phyloP scores from a whole-genome alignment of 2,113 vertebrate genomes.

The Xenopus tropicalis region UCB_Xtro_10.0 CM004443.2:14878501-14879000 shows the following conservation, averaged over 20 bases:
- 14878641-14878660: conserved; percentile 16
- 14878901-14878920: background rate
- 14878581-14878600: conserved; percentile 13
- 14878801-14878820: background rate
- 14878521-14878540: background rate
- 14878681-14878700: background rate
- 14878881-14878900: background rate
- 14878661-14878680: conserved; percentile 33
- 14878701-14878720: conserved; percentile 8
- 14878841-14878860: background rate
- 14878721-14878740: background rate
- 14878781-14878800: background rate
- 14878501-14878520: background rate
- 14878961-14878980: background rate
- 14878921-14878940: background rate
- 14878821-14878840: background rate
- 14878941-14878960: background rate
- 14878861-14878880: background rate
- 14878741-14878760: conserved; percentile 24
- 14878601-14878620: conserved; percentile 10
- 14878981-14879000: conserved; percentile 20
- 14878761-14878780: conserved; percentile 2
- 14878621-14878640: conserved; percentile 30
- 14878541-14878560: conserved; percentile 19
- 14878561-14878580: conserved; percentile 22